Evolutionary conservation across 2,113 vertebrate species (phyloP).

Genomic region (Suncus etruscus): DNA sequence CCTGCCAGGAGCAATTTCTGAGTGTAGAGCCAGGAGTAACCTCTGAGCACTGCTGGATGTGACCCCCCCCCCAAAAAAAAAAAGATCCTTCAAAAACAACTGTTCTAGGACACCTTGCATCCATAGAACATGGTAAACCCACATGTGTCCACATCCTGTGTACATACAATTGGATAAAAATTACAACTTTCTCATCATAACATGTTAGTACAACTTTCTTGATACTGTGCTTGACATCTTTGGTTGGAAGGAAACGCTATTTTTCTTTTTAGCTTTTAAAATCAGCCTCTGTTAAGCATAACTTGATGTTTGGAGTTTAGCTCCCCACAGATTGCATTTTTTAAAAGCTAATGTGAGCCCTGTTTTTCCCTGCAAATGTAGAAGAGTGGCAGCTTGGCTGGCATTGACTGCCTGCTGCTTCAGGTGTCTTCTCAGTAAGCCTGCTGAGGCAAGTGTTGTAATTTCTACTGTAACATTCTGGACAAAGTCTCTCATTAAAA

Average conservation of each 20-base stretch:
- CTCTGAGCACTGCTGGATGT: no score
- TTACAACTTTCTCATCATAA: no score
- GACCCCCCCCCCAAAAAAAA: no score
- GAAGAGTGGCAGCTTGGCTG: neutral
- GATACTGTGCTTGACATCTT: neutral
- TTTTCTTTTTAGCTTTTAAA: slow-evolving; percentile 10
- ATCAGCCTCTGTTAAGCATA: neutral
- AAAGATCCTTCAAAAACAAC: neutral
- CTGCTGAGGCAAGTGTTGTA: slow-evolving; percentile 42
- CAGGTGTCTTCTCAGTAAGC: neutral
- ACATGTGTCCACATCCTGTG: neutral
- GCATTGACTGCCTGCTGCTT: neutral
- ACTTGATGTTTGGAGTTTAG: neutral
- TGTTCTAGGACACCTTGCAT: neutral
- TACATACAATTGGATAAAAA: neutral
- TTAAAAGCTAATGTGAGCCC: neutral
- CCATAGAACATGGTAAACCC: neutral
- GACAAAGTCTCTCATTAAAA: slow-evolving; percentile 63
- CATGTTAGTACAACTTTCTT: neutral
- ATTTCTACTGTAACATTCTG: slow-evolving; percentile 59
- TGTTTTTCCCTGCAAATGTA: neutral
- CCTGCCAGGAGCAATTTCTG: no score
- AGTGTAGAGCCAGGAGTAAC: no score
- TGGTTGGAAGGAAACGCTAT: neutral
- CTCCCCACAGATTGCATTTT: neutral